phyloP scores from a whole-genome alignment of 2,113 vertebrate genomes.

The Gopherus evgoodei region DNA sequence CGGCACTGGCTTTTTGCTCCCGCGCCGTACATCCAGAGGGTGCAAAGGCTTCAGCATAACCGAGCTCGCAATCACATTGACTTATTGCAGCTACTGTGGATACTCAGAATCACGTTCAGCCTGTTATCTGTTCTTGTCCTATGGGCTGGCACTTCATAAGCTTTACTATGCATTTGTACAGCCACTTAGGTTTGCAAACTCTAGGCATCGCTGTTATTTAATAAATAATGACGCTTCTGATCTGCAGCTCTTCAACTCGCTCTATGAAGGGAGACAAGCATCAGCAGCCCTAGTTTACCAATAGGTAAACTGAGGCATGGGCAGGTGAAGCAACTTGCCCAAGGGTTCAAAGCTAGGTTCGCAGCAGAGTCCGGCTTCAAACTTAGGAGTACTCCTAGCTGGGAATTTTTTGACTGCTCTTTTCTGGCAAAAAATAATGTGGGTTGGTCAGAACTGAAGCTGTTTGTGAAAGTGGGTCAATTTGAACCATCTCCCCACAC shows the following conservation, averaged over 20 bases:
- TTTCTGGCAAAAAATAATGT: not conserved
- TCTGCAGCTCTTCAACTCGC: not conserved
- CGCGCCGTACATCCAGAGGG: not conserved
- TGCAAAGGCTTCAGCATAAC: not conserved
- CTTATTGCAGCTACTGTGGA: not conserved
- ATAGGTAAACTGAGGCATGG: not conserved
- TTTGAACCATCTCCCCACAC: not conserved
- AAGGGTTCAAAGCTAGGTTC: not conserved
- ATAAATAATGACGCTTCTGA: not conserved
- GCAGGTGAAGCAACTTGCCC: not conserved
- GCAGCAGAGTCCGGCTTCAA: not conserved
- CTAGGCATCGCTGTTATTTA: not conserved
- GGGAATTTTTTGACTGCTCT: too few relatives aligned
- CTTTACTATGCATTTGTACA: not conserved
- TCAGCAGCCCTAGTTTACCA: not conserved
- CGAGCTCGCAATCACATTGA: not conserved
- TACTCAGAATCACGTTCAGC: not conserved
- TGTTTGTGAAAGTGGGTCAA: not conserved
- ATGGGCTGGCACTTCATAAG: not conserved
- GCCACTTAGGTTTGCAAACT: not conserved
- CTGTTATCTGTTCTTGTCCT: not conserved
- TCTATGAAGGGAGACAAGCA: not conserved
- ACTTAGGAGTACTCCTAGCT: not conserved
- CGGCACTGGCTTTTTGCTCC: not conserved
- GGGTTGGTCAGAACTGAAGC: not conserved